phyloP scores from a whole-genome alignment of 1,140 invertebrate genomes.

The Solenopsis fugax region DNA sequence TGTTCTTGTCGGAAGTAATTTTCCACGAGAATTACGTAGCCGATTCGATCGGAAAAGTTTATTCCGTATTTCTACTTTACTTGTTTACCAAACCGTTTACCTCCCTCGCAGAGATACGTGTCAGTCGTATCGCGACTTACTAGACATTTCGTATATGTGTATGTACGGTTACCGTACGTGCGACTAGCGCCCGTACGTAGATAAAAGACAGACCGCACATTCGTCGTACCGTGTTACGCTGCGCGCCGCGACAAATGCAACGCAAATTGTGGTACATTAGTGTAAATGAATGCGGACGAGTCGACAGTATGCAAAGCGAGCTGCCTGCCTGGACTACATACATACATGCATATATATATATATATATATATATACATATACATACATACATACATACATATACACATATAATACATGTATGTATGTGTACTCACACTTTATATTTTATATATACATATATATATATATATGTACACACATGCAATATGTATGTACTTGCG shows the following conservation, averaged over 20 bases:
- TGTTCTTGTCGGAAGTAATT: neutral
- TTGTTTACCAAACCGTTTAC: neutral
- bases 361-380: conserved; percentile 14
- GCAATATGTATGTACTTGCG: neutral
- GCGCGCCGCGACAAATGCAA: conserved; percentile 76
- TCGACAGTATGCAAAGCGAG: conserved; percentile 72
- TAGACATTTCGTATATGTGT: neutral
- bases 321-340: conserved; percentile 21
- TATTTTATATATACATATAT: neutral
- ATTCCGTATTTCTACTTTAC: neutral
- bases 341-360: conserved; percentile 9
- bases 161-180: neutral
- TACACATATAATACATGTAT: neutral
- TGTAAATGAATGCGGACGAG: conserved; percentile 80
- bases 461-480: neutral
- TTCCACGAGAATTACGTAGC: conserved; percentile 1
- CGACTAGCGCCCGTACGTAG: conserved; percentile 17
- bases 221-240: conserved; percentile 71
- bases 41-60: neutral
- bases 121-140: neutral
- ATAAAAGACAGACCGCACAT: conserved; percentile 72
- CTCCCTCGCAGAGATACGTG: neutral
- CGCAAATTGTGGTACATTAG: conserved; percentile 80
- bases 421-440: neutral
- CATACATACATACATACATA: neutral